Evolutionary conservation across 2,113 vertebrate genomes (phyloP), one percentile per base, ranked within the genome.

Genomic region (Labrus mixtus): DNA sequence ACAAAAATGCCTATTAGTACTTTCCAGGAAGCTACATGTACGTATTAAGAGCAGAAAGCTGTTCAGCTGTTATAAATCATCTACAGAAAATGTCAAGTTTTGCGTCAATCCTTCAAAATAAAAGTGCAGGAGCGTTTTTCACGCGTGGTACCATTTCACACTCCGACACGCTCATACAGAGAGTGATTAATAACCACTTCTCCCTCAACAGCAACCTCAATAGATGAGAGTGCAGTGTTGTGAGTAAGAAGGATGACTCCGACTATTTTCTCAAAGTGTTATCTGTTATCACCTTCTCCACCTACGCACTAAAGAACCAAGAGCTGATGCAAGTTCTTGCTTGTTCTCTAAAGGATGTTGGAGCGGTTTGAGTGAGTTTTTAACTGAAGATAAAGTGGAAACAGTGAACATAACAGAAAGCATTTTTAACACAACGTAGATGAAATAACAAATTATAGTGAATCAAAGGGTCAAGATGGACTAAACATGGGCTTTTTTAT

Each of bases 201-300:
- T 73, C 46, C 11, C 16, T 43, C 15, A 54, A 22, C 6, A n/a
- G 22, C 7, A 17, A 13, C 57, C 19, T 54, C 39, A 4, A 10
- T 23, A 59, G 29, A 48, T 33, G 6, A 73, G 53, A 55, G 70
- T 16, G 23, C 23, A 54, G 29, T 10, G 64, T 58, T 73, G 20
- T 78, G 64, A 66, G 25, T 63, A 59, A 55, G 59, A 43, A 59
- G 51, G 53, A 29, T 58, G 71, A 62, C 62, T 59, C 39, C 19
- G 45, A 39, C 65, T 50, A 45, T 56, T 76, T 76, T 53, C 50
- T 71, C 37, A 23, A 57, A 70, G 61, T 53, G 33, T 46, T 50
- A 45, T 76, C 54, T 53, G 33, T 45, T 50, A 46, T 76, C 55
- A 37, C 43, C 25, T 13, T 17, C 16, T 72, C 72, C 71, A 54